Base-by-base conservation (phyloP, 2,888 invertebrate species). In the Drosophila borborema region DNA sequence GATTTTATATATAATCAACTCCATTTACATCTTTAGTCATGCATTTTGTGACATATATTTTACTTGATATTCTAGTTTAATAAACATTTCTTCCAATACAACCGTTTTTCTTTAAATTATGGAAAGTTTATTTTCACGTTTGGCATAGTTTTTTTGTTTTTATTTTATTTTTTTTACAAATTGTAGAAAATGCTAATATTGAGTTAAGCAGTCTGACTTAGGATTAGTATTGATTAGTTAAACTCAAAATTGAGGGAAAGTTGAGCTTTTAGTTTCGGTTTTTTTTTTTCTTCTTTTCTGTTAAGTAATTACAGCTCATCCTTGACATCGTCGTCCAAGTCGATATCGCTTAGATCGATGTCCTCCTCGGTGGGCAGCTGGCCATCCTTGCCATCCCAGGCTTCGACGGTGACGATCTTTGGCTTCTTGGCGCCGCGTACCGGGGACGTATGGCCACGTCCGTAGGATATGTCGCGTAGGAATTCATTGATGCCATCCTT, bases 341-440 rank as follows among this genome's bases (percentile, higher is more conserved):
- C 97, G 28, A 98, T 94, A 92, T 99, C 98, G 38, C 97, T 98
- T 62, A 98, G 95, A 94, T 98, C 98, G 75, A 98, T 96, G 78
- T 98, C 98, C 89, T 99, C 98, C 51, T 91, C 92, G 41, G 94
- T 94, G 2, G 97, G 97, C 85, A 97, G 94, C 89, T 96, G 96
- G 0, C 97, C 98, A 92, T 99, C 99, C 91, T 98, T 96, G 20
- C 99, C 99, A 92, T 99, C 99, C 99, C 99, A 99, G 0, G 97
- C 94, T 31, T 96, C 96, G 0, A 95, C 94, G 49, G 93, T 93
- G 10, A 93, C 90, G 48, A 98, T 95, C 77, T 94, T 94, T 10
- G 98, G 98, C 91, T 98, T 94, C 84, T 95, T 94, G 0, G 96
- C 96, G 20, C 97, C 98, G 84, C 95, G 96, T 1, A 98, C 95